These are phyloP conservation scores for Antechinus stuartii DNA, from an alignment of 2,113 vertebrate genomes.

Conservation along the genomic window DNA sequence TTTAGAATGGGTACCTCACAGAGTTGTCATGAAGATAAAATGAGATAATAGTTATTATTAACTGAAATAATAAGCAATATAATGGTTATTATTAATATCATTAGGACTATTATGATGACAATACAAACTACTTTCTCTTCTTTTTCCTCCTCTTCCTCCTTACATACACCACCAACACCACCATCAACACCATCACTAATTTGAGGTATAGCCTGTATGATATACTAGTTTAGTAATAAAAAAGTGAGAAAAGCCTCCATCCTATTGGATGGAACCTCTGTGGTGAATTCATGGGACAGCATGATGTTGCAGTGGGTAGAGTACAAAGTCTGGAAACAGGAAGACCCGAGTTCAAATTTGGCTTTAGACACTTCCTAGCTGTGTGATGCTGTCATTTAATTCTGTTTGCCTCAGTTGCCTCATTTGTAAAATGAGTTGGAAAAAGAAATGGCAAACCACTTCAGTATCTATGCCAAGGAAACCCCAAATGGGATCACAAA, in stretches of 20 bases:
- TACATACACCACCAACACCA: neutral
- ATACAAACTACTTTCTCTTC: too few species aligned
- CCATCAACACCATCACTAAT: neutral
- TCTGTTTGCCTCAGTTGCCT: neutral
- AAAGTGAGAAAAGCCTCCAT: neutral
- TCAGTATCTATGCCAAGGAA: neutral
- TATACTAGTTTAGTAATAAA: neutral
- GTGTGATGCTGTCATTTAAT: neutral
- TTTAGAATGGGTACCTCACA: neutral
- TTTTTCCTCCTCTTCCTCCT: too few species aligned
- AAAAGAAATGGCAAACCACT: neutral
- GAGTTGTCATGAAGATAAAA: neutral
- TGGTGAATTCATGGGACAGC: neutral
- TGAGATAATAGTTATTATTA: neutral
- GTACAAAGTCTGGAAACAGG: neutral
- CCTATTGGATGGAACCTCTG: neutral
- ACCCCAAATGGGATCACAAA: neutral
- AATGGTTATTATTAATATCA: neutral
- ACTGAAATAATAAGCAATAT: neutral
- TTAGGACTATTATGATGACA: neutral
- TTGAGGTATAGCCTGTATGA: neutral
- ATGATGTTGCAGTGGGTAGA: neutral
- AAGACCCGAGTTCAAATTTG: neutral
- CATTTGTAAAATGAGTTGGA: neutral
- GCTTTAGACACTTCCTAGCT: too few species aligned